Evolutionary conservation across 2,888 invertebrate genomes (phyloP).

Genomic region (Augochlorella aurata): DNA sequence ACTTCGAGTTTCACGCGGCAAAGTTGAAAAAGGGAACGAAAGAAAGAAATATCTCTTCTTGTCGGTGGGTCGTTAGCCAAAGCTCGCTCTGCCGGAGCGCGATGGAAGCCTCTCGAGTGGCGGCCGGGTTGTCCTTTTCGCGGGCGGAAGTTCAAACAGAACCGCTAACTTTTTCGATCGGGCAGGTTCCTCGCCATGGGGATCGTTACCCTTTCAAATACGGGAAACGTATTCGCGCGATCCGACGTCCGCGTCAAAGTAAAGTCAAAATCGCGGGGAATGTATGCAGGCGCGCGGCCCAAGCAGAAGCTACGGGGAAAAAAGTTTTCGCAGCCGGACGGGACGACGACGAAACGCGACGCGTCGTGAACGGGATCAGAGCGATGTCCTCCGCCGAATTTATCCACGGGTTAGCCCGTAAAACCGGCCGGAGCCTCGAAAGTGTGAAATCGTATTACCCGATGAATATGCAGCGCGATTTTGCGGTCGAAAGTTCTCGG

Average conservation of each 20-base stretch:
- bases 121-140: constrained; percentile 7
- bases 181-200: not conserved
- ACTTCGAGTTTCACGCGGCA: not conserved
- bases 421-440: constrained; percentile 66
- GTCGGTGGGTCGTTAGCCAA: constrained; percentile 5
- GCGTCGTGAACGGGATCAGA: constrained; percentile 20
- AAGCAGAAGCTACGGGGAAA: not conserved
- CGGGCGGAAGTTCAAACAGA: constrained; percentile 42
- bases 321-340: constrained; percentile 36
- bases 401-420: constrained; percentile 70
- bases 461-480: constrained; percentile 81
- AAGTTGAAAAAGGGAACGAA: not conserved
- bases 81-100: not conserved
- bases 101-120: not conserved
- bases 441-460: constrained; percentile 77
- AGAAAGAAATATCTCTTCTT: constrained; percentile 9
- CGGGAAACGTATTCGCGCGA: constrained; percentile 31
- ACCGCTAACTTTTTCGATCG: constrained; percentile 51
- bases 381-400: constrained; percentile 63
- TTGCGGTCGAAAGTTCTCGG: constrained; percentile 78
- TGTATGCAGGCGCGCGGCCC: constrained; percentile 39
- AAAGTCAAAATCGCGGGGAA: constrained; percentile 44
- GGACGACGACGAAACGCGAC: no score
- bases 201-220: constrained; percentile 56
- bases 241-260: constrained; percentile 41